Percentiles rank a stretch among this genome's conserved stretches.
phyloP scores from a whole-genome alignment of 2,888 invertebrate species.

The Horisme vitalbata region DNA sequence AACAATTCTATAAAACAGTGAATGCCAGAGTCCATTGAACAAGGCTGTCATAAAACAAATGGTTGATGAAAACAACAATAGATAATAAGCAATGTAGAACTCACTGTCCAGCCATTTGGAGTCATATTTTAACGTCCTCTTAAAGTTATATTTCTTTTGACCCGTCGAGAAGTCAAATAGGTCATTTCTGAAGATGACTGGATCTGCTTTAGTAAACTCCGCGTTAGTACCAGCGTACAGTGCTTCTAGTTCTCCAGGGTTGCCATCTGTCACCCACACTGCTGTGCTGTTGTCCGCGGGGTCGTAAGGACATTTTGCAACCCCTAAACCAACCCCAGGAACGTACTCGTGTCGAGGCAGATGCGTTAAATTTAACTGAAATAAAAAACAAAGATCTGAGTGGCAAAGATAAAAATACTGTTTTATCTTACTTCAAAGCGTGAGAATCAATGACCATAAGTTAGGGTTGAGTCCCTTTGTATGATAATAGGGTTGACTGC shows the following conservation, averaged over 20 bases:
- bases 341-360: constrained; percentile 83
- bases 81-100: too few relatives aligned
- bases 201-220: constrained; percentile 88
- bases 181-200: constrained; percentile 87
- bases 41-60: too few relatives aligned
- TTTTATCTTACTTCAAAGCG: constrained; percentile 24
- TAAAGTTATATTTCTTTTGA: constrained; percentile 84
- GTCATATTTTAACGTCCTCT: constrained; percentile 87
- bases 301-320: constrained; percentile 88
- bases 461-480: constrained; percentile 35
- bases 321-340: constrained; percentile 86
- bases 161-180: constrained; percentile 84
- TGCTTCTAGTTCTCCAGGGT: constrained; percentile 85
- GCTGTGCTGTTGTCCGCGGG: constrained; percentile 89
- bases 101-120: constrained; percentile 89
- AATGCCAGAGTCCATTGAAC: too few relatives aligned
- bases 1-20: too few relatives aligned
- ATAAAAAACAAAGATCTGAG: constrained; percentile 19
- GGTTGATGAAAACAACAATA: too few relatives aligned
- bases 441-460: constrained; percentile 42
- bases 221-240: constrained; percentile 89
- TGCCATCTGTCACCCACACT: constrained; percentile 87
- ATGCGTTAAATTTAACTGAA: constrained; percentile 80
- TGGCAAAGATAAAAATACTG: constrained; percentile 7
- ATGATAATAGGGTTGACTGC: constrained; percentile 37